Base-by-base conservation (phyloP, 2,888 invertebrate species). In the Pediacus dermestoides region DNA sequence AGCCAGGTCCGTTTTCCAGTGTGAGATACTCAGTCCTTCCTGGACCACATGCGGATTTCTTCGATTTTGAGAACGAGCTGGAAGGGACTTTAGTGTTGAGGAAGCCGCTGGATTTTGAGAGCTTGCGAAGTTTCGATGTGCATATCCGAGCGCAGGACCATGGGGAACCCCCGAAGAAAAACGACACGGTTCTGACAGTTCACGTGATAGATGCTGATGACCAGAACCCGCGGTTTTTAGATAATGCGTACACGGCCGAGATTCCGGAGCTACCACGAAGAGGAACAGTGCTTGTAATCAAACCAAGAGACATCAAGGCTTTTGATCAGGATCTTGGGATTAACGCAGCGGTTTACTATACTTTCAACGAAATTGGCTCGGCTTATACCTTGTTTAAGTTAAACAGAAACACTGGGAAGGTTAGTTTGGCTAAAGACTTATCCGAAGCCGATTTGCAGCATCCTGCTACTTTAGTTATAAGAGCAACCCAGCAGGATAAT, bases 201-300 rank as follows among this genome's bases (percentile, higher is more conserved):
- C 80, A 83, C 45, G 84, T 92, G 26, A 78, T 88, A 12, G 92
- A 92, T 65, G 90, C 91, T 0, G 92, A 92, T 59, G 92, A 92
- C 67, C 91, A 92, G 70, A 92, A 92, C 72, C 92, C 92, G 0
- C 78, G 77, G 55, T 91, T 91, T 63, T 62, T 76, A 7, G 77
- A 81, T 44, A 85, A 87, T 26, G 78, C 85, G 45, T 69, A 68
- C 35, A 77, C 78, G 25, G 81, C 86, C 0, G 70, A 77, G 4
- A 57, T 92, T 36, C 83, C 86, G 0, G 75, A 77, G 4, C 74
- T 77, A 33, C 75, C 77, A 0, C 68, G 70, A 45, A 71, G 82
- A 77, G 83, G 81, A 12, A 75, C 79, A 0, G 68, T 77, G 21
- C 66, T 93, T 25, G 72, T 72, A 40, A 77, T 86, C 14, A 75